Conservation (phyloP, 2,113 vertebrate genomes). For the Erythrolamprus reginae region DNA sequence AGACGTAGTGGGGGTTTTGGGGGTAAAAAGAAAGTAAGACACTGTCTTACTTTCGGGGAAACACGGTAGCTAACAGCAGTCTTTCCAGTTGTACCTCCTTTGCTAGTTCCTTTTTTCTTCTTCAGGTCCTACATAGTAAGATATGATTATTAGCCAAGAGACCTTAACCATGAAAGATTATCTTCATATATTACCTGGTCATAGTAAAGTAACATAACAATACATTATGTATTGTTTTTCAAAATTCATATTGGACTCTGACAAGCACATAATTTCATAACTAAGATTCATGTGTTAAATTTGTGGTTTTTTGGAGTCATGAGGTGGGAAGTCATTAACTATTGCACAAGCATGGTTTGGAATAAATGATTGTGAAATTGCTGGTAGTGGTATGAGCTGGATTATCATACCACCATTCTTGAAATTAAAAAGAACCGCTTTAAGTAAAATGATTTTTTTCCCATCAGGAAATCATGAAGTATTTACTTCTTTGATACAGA, state of each 20-base stretch:
- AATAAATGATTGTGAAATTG: not conserved
- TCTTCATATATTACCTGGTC: not conserved
- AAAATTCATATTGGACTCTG: not conserved
- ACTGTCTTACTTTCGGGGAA: too few species aligned
- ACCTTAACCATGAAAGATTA: not conserved
- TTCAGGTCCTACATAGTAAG: not conserved
- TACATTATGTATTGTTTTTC: not conserved
- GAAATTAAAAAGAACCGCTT: not conserved
- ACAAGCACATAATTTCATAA: not conserved
- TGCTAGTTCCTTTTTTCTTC: not conserved
- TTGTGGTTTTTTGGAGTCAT: not conserved
- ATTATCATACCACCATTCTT: not conserved
- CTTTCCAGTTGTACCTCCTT: not conserved
- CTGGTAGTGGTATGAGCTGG: not conserved
- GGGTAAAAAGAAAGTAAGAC: too few species aligned
- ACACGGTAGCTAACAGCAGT: not conserved
- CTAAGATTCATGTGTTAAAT: not conserved
- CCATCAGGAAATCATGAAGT: not conserved
- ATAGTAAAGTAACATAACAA: not conserved
- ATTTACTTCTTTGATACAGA: too few species aligned
- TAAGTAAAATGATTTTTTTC: not conserved
- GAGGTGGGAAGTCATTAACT: not conserved
- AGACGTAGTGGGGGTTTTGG: too few species aligned
- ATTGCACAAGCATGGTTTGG: constrained; percentile 10
- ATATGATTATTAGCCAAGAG: not conserved